Evolutionary conservation across 1,140 invertebrate species (phyloP).

Genomic region (Drosophila bocqueti): DNA sequence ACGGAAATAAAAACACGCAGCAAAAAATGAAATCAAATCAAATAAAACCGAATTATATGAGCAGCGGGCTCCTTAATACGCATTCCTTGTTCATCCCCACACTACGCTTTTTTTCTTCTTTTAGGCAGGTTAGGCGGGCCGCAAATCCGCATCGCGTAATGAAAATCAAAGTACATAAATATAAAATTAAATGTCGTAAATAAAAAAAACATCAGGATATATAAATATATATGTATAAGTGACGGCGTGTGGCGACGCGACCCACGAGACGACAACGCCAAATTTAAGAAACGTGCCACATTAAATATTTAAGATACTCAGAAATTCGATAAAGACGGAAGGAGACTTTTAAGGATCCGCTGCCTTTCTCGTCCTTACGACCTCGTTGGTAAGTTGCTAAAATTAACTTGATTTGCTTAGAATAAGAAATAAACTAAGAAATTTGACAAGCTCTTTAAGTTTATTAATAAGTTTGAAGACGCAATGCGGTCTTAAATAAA

Average conservation of each 20-base stretch:
- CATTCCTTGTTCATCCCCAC: conserved; percentile 22
- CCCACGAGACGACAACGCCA: conserved; percentile 38
- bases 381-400: conserved; percentile 23
- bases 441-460: not conserved
- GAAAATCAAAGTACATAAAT: conserved; percentile 78
- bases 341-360: not conserved
- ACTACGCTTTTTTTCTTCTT: conserved; percentile 4
- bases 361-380: not conserved
- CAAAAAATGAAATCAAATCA: conserved; percentile 68
- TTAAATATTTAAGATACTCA: conserved; percentile 62
- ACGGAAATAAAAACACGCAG: conserved; percentile 42
- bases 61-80: conserved; percentile 28
- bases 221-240: conserved; percentile 43
- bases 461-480: not conserved
- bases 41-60: conserved; percentile 70
- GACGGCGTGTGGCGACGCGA: conserved; percentile 20
- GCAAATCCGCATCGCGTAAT: conserved; percentile 64
- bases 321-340: conserved; percentile 1
- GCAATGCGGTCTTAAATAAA: not conserved
- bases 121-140: conserved; percentile 45
- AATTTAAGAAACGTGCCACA: conserved; percentile 61
- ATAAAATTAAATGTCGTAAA: conserved; percentile 80
- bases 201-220: conserved; percentile 57
- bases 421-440: not conserved
- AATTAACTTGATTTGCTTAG: conserved; percentile 17